A percentile compares a stretch with the other conserved stretches of the same genome.
phyloP scores from a whole-genome alignment of 2,797 vertebrate genomes.

The Tapirus indicus region DNA sequence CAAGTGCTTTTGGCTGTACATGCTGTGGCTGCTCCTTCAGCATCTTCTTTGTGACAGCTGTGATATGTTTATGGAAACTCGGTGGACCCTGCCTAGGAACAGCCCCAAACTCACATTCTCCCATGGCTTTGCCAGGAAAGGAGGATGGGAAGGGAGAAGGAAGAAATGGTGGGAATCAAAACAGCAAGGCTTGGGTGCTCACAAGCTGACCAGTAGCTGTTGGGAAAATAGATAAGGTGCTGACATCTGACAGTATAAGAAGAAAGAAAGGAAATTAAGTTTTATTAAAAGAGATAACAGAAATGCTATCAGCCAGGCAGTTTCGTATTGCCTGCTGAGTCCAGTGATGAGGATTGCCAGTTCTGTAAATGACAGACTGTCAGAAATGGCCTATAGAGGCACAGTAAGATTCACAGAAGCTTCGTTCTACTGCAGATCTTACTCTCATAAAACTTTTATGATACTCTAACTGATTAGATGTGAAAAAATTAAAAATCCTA shows the following conservation, averaged over 20 bases:
- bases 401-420: slow-evolving; percentile 59
- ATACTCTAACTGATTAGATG: slow-evolving; percentile 72
- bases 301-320: slow-evolving; percentile 79
- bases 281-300: slow-evolving; percentile 88
- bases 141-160: not conserved
- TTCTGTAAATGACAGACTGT: slow-evolving; percentile 77
- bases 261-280: slow-evolving; percentile 85
- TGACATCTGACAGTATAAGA: slow-evolving; percentile 66
- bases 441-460: slow-evolving; percentile 78
- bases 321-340: slow-evolving; percentile 84
- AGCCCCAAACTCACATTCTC: slow-evolving; percentile 33
- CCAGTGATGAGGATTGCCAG: slow-evolving; percentile 82
- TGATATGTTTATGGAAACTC: slow-evolving; percentile 56
- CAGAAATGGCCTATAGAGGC: slow-evolving; percentile 72
- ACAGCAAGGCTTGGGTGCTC: slow-evolving; percentile 20
- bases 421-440: slow-evolving; percentile 70
- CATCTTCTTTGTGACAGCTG: not conserved
- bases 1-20: not conserved
- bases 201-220: slow-evolving; percentile 42
- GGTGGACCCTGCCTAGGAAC: not conserved
- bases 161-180: slow-evolving; percentile 52
- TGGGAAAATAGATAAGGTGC: slow-evolving; percentile 68
- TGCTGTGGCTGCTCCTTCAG: not conserved
- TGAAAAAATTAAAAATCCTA: not conserved
- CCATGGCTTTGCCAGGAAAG: not conserved